Conservation (phyloP, 2,888 invertebrate genomes). For the Lasioglossum vierecki region DNA sequence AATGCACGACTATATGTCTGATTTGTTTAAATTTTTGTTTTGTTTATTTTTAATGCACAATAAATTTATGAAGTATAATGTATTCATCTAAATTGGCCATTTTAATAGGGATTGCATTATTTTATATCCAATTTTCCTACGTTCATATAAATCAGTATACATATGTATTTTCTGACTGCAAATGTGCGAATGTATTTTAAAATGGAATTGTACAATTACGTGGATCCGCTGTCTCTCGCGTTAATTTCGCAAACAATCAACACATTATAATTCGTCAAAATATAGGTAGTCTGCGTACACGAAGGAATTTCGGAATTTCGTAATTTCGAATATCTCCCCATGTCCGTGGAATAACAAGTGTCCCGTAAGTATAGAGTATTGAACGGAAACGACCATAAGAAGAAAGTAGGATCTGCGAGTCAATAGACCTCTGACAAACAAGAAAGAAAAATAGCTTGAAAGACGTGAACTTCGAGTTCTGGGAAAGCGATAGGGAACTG, state of each 20-base stretch:
- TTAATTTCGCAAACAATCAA: neutral
- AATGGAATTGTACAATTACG: neutral
- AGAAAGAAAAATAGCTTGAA: conserved; percentile 19
- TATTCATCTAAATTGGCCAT: neutral
- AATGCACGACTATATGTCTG: neutral
- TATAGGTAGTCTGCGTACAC: neutral
- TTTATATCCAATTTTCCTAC: neutral
- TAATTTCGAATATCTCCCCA: neutral
- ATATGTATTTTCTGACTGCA: neutral
- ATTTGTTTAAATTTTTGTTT: neutral
- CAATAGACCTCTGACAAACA: conserved; percentile 14
- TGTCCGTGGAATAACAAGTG: neutral
- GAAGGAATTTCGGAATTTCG: neutral
- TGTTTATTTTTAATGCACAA: neutral
- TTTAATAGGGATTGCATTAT: neutral
- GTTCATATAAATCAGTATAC: neutral
- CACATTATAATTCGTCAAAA: neutral
- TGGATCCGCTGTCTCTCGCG: neutral
- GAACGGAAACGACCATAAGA: neutral
- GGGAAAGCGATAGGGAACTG: conserved; percentile 24
- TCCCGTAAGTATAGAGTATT: neutral
- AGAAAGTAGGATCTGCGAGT: conserved; percentile 21
- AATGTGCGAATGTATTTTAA: neutral
- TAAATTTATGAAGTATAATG: neutral
- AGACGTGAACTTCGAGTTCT: conserved; percentile 7